A percentile compares a stretch with the other conserved stretches of the same genome.
phyloP scores from a whole-genome alignment of 2,113 vertebrate species.

The Gavia stellata region DNA sequence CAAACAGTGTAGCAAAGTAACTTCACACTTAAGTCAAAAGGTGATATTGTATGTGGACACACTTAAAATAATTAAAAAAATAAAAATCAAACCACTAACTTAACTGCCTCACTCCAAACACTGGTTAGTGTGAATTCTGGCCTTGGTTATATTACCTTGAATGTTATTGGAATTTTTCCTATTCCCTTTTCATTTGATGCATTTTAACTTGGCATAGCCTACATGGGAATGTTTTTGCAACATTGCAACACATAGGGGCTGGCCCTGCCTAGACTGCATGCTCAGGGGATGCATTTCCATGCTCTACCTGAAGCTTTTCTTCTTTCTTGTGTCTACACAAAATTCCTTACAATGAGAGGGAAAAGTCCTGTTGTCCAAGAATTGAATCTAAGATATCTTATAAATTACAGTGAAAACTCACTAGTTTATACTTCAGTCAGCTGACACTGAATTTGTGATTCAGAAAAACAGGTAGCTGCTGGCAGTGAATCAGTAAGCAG shows the following conservation, averaged over 20 bases:
- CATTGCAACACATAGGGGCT: background rate
- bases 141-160: background rate
- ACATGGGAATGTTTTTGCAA: background rate
- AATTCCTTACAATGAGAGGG: background rate
- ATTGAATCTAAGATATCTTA: background rate
- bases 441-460: background rate
- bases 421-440: background rate
- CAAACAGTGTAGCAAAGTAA: background rate
- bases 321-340: background rate
- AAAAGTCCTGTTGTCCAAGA: background rate
- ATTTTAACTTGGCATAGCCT: background rate
- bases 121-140: background rate
- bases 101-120: background rate
- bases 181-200: background rate
- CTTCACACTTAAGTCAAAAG: background rate
- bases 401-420: background rate
- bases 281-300: background rate
- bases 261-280: background rate
- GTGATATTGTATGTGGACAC: background rate
- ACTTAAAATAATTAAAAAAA: background rate
- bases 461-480: background rate
- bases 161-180: background rate
- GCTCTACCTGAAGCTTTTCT: background rate
- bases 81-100: background rate
- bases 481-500: background rate